Evolutionary conservation across 1,140 invertebrate species (phyloP).

Genomic region (Mesaphorura yosii): DNA sequence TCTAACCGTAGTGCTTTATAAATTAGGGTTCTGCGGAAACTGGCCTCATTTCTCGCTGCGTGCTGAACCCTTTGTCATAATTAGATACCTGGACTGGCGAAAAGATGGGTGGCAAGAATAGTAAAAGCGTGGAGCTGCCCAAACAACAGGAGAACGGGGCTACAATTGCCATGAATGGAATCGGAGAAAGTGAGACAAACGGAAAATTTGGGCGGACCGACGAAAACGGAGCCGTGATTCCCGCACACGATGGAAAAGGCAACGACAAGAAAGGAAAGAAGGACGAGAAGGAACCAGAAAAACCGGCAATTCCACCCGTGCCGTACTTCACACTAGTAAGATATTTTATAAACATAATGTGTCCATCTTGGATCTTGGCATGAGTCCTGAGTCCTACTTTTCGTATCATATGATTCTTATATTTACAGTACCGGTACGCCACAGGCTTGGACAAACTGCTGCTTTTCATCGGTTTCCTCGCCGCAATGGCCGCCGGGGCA

Average conservation of each 20-base stretch:
- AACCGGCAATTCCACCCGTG: neutral
- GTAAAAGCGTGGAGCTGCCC: neutral
- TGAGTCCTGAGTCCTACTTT: neutral
- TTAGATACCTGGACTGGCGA: no score
- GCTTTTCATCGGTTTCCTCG: constrained; percentile 4
- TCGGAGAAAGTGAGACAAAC: no score
- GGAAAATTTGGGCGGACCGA: neutral
- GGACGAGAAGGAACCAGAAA: neutral
- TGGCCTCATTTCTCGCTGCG: no score
- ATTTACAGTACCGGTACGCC: constrained; percentile 21
- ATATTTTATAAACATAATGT: neutral
- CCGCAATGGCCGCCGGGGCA: constrained; percentile 8
- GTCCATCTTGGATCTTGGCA: neutral
- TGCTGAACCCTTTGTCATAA: no score
- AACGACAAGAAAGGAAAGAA: neutral
- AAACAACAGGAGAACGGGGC: no score
- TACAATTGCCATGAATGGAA: no score
- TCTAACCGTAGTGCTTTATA: no score
- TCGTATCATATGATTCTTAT: neutral
- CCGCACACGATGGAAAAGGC: neutral
- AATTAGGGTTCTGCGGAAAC: no score
- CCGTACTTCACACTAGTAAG: neutral
- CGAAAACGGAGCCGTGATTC: neutral
- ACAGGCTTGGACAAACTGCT: constrained; percentile 12
- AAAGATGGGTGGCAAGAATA: neutral